Percentiles rank a stretch among this genome's conserved stretches.
These are phyloP conservation scores for Crambe crambe DNA, from an alignment of 37 sponge, comb jelly and placozoan genomes.

Conservation along the genomic window DNA sequence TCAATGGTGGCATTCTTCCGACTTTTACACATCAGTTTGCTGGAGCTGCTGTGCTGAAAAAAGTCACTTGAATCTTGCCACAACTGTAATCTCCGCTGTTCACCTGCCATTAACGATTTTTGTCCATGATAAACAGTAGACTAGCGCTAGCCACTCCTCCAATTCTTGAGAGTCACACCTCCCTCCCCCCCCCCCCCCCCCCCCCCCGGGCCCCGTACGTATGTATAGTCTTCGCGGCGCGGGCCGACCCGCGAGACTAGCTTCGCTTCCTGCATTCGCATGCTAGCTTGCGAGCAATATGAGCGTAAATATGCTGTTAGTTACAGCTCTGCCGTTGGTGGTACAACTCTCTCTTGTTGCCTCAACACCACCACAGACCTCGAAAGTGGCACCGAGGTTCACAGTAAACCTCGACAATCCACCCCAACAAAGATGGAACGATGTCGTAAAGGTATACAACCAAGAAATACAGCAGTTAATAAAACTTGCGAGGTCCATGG, in stretches of 20 bases:
- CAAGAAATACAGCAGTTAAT: conserved; percentile 12
- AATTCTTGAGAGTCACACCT: too few species aligned
- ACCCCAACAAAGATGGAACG: conserved; percentile 56
- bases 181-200: too few species aligned
- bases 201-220: background rate
- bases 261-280: too few species aligned
- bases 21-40: too few species aligned
- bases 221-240: background rate
- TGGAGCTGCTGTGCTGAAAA: background rate
- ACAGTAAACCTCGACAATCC: conserved; percentile 61
- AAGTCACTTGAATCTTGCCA: background rate
- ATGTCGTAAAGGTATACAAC: conserved; percentile 43
- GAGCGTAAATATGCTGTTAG: too few species aligned
- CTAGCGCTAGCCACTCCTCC: background rate
- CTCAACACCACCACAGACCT: too few species aligned
- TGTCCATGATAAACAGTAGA: background rate
- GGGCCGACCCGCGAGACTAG: too few species aligned
- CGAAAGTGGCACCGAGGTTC: conserved; percentile 26
- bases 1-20: too few species aligned
- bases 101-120: background rate
- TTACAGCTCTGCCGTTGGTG: too few species aligned
- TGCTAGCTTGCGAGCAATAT: too few species aligned
- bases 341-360: too few species aligned
- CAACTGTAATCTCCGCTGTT: too few species aligned
- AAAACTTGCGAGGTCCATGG: conserved; percentile 33